These are phyloP conservation scores for Bovichtus variegatus DNA, from an alignment of 2,797 vertebrate genomes.

Conservation along the genomic window DNA sequence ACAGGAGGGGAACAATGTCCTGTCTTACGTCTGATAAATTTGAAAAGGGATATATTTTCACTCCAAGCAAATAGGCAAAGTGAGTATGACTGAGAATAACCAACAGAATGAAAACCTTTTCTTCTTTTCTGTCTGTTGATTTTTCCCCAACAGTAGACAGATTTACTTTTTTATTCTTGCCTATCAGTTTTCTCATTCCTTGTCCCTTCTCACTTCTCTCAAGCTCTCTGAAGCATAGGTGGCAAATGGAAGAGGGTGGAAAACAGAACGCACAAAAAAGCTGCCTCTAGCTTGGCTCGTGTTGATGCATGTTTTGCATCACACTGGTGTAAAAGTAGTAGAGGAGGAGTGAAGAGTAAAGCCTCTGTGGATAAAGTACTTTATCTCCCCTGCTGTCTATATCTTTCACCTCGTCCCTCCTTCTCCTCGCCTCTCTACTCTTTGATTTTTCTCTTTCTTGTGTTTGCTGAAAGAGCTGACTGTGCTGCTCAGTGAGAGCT, in stretches of 20 bases:
- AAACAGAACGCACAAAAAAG: constrained; percentile 26
- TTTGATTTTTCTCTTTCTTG: constrained; percentile 74
- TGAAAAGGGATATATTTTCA: constrained; percentile 30
- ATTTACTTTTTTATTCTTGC: constrained; percentile 1
- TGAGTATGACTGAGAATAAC: constrained; percentile 3
- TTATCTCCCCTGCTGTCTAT: constrained; percentile 63
- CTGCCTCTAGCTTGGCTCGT: constrained; percentile 55
- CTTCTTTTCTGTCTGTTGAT: background rate
- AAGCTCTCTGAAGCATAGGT: constrained; percentile 17
- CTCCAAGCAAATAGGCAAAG: constrained; percentile 21
- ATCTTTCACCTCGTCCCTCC: constrained; percentile 60
- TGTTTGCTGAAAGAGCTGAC: constrained; percentile 71
- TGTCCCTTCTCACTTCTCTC: constrained; percentile 15
- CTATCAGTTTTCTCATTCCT: constrained; percentile 18
- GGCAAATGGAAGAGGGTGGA: constrained; percentile 5
- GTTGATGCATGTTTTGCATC: constrained; percentile 68
- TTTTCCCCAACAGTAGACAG: background rate
- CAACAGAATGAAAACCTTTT: constrained; percentile 7
- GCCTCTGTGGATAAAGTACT: constrained; percentile 60
- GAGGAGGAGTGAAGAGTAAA: constrained; percentile 60
- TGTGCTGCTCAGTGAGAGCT: constrained; percentile 55
- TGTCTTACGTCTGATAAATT: constrained; percentile 18
- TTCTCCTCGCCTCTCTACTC: constrained; percentile 54
- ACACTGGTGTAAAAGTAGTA: constrained; percentile 35
- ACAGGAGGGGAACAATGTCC: constrained; percentile 34